A percentile compares a stretch with the other conserved stretches of the same genome.
Evolutionary conservation across 2,797 vertebrate species (phyloP).

Genomic region (Acanthiza pusilla): DNA sequence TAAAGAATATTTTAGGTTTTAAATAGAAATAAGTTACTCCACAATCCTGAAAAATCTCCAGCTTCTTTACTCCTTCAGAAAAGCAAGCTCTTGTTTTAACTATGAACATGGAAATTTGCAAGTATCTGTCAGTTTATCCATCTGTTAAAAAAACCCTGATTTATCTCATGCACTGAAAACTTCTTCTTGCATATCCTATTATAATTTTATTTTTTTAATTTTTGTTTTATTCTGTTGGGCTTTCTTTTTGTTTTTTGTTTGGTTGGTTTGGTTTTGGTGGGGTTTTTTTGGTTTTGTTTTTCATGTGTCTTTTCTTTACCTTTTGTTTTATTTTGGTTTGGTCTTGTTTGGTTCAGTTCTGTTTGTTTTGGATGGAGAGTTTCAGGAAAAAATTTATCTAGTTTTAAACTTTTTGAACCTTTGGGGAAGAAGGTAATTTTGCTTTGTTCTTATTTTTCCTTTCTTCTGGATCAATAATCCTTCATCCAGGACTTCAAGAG

Average conservation of each 20-base stretch:
- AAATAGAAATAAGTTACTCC: not conserved
- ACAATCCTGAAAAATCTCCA: not conserved
- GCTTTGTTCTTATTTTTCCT: not conserved
- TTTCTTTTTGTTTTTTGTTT: too few relatives aligned
- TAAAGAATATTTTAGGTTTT: not conserved
- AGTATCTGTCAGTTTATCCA: not conserved
- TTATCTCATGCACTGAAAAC: not conserved
- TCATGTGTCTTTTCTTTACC: not conserved
- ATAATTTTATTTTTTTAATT: not conserved
- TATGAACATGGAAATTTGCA: not conserved
- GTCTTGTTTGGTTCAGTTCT: not conserved
- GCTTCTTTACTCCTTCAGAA: not conserved
- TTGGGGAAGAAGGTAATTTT: not conserved
- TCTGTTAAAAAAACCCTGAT: not conserved
- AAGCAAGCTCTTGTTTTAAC: not conserved
- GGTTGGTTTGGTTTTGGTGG: too few relatives aligned
- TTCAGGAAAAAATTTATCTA: not conserved
- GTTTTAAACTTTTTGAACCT: not conserved
- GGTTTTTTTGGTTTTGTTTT: not conserved
- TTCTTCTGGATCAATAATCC: not conserved
- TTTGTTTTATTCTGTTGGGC: too few relatives aligned
- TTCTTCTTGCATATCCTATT: not conserved
- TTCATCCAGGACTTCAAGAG: not conserved
- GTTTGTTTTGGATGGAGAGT: not conserved
- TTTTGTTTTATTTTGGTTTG: not conserved